These are phyloP conservation scores for Thunnus maccoyii DNA, from an alignment of 2,113 vertebrate species.

Conservation along the genomic window DNA sequence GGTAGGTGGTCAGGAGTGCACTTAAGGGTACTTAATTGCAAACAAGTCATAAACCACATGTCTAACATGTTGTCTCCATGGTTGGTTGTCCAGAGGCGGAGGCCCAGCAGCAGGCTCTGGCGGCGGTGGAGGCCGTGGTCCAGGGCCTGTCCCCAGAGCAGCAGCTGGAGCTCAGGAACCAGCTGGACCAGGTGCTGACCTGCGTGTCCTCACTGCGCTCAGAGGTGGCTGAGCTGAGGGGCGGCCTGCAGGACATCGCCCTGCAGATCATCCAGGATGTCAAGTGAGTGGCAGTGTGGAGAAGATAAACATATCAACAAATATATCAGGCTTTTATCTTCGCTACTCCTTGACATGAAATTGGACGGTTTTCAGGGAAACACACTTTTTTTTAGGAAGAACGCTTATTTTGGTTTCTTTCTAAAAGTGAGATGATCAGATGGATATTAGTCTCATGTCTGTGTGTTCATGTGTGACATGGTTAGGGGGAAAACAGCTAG, in stretches of 20 bases:
- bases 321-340: too few relatives aligned
- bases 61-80: background rate
- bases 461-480: too few relatives aligned
- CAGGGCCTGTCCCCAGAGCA: constrained; percentile 75
- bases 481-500: background rate
- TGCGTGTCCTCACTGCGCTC: constrained; percentile 85
- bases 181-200: constrained; percentile 90
- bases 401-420: too few relatives aligned
- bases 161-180: constrained; percentile 88
- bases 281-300: constrained; percentile 82
- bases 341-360: too few relatives aligned
- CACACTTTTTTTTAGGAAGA: too few relatives aligned
- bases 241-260: constrained; percentile 87
- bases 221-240: constrained; percentile 91
- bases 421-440: too few relatives aligned
- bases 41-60: background rate
- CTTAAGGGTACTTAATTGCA: background rate
- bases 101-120: constrained; percentile 56
- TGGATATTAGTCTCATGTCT: too few relatives aligned
- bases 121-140: constrained; percentile 65
- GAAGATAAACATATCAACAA: too few relatives aligned
- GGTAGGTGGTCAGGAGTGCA: background rate
- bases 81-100: constrained; percentile 60
- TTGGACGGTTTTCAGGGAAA: too few relatives aligned
- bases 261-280: constrained; percentile 90